Base-by-base conservation (phyloP, 2,113 vertebrate genomes). In the Mustelus asterias region DNA sequence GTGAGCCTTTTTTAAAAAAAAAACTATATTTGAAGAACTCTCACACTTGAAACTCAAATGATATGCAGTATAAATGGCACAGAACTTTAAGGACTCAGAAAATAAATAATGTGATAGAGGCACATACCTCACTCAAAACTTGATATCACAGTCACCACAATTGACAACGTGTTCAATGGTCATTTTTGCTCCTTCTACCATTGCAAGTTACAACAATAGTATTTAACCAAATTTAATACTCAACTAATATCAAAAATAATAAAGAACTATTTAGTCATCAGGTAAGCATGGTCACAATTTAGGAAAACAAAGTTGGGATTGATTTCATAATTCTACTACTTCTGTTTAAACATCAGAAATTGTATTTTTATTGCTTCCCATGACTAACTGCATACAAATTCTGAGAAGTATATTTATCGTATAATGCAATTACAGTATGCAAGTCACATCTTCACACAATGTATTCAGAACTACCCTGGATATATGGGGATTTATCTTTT, bases 381-480 rank as follows among this genome's bases (percentile, higher is more conserved):
- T n/a, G 63, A 92, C 18, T 93, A 65, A 93, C 60, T 37, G 60
- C 89, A 93, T 67, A 63, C 89, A 93, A 93, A 93, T 93, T 20
- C 60, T 93, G 89, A 33, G 9, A 33, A 89, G 48, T 13, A 33
- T 13, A 33, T 89, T 89, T 58, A 60, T 88, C 48, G 18, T 93
- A 65, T 93, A 65, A 93, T 93, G 8, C 58, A 65, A n/a, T 41
- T 65, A 60, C 89, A 93, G n/a, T 41, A 93, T 65, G 88, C 26
- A 22, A 93, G 89, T 22, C n/a, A 65, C 89, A 93, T 7, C 89
- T 93, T 72, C 44, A 37, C 93, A 44, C 24, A 72, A 41, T 72
- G 44, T 54, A 95, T 72, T 95, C 41, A 72, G 24, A 95, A 95
- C 13, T 72, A n/a, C 8, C 41, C 44, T 29, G 67, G 70, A 72